phyloP scores from a whole-genome alignment of 2,888 invertebrate genomes.

The Mesodorylaimus sp. region DNA sequence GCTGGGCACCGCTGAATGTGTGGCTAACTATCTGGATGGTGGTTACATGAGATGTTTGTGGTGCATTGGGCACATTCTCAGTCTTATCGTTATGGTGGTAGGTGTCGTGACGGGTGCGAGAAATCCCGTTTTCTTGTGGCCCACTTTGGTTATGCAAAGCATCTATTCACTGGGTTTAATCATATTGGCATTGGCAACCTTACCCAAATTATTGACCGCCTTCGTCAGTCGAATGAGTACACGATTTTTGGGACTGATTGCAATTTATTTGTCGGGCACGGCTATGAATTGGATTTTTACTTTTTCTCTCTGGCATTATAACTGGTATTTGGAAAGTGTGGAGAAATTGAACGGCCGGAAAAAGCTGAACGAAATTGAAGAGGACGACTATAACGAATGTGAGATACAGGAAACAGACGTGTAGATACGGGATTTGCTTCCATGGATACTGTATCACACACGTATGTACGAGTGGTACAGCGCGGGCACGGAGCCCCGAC shows the following conservation, averaged over 20 bases:
- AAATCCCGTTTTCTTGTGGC: conserved; percentile 20
- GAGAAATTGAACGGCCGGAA: too few species aligned
- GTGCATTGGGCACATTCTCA: conserved; percentile 18
- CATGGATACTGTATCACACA: too few species aligned
- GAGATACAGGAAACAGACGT: too few species aligned
- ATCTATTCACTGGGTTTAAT: conserved; percentile 27
- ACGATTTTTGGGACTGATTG: background rate
- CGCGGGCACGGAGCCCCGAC: too few species aligned
- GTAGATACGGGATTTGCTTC: too few species aligned
- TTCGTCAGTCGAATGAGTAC: background rate
- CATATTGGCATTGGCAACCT: conserved; percentile 27
- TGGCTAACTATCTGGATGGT: conserved; percentile 29
- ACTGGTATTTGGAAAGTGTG: conserved; percentile 13
- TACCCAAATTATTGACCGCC: conserved; percentile 21
- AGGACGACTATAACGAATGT: too few species aligned
- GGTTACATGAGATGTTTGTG: conserved; percentile 25
- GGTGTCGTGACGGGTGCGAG: conserved; percentile 9
- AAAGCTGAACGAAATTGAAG: background rate
- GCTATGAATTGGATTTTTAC: conserved; percentile 19
- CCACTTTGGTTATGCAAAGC: conserved; percentile 22
- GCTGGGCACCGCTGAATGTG: conserved; percentile 26
- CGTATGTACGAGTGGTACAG: too few species aligned
- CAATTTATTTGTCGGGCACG: conserved; percentile 17
- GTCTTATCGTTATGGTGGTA: background rate
- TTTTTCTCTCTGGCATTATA: conserved; percentile 19